phyloP scores from a whole-genome alignment of 2,113 vertebrate genomes.

The Dipodomys merriami region DNA sequence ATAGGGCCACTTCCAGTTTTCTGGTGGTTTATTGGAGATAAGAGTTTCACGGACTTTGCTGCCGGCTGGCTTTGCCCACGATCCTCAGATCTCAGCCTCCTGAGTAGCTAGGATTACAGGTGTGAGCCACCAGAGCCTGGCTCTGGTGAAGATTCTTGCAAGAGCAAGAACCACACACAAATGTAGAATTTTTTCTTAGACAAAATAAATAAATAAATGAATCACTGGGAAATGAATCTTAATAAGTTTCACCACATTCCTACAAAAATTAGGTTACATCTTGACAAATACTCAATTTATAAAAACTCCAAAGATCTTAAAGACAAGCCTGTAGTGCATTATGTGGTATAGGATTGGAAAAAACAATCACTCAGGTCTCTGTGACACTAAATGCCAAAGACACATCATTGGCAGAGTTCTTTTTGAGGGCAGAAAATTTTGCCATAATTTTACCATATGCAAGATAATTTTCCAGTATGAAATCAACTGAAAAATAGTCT shows the following conservation, averaged over 20 bases:
- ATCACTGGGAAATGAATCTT: neutral
- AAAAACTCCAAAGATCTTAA: neutral
- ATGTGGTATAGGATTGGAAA: neutral
- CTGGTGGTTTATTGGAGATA: too few species aligned
- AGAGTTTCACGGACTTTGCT: too few species aligned
- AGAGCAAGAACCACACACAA: too few species aligned
- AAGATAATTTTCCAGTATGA: neutral
- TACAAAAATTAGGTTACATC: conserved; percentile 22
- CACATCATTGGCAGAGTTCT: neutral
- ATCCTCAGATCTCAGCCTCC: too few species aligned
- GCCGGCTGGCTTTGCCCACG: too few species aligned
- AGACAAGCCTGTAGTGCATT: neutral
- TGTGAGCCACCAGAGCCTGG: too few species aligned
- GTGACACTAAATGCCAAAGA: conserved; percentile 17
- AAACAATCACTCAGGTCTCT: neutral
- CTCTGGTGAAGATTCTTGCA: too few species aligned
- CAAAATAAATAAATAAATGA: neutral
- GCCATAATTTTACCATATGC: neutral
- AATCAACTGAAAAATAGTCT: neutral
- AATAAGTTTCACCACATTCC: neutral
- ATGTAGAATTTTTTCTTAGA: neutral
- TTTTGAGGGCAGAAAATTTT: neutral
- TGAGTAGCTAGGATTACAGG: too few species aligned
- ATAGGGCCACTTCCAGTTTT: too few species aligned
- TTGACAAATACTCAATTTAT: conserved; percentile 4